Base-by-base conservation (phyloP, 1,140 invertebrate species). In the Danaus melanippus region DNA sequence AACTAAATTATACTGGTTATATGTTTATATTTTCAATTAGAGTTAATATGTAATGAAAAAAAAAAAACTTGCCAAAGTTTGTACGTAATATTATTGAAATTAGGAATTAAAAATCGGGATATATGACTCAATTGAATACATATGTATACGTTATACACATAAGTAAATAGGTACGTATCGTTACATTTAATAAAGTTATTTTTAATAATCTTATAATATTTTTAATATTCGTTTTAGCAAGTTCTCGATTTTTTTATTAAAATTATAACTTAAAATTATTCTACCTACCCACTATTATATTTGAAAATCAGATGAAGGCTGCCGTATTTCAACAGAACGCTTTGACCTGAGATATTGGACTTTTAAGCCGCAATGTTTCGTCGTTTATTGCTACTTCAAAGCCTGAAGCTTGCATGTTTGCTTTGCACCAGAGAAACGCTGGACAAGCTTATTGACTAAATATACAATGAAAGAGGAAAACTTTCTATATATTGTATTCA, bases 311-410 rank as follows among this genome's bases (percentile, higher is more conserved):
- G 21, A 7, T 32, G 21, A 32, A 32, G 21, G 7, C 21, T 46
- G n/a, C 8, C 12, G 9, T 46, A 46, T 44, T 44, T 44, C 10
- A n/a, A 44, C 8, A 15, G 39, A 42, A 15, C 49, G 49, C 49
- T 50, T 50, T 50, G 17, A 39, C 12, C 32, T 42, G 42, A 50
- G 49, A 50, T 50, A 50, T 50, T 50, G 49, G 39, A 50, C 41
- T 50, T 42, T 39, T n/a, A 50, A 50, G 12, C 41, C 39, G 41
- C 42, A 42, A 50, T 42, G 40, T 50, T 50, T 50, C 49, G 21
- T 42, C 39, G 39, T 42, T 50, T 50, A 50, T 50, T 50, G 41
- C 39, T 21, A 15, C 21, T 32, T 32, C 42, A 42, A 50, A 50
- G 41, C 42, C 15, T 42, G 42, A 39, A 50, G 49, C 10, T n/a